A percentile compares a stretch with the other conserved stretches of the same genome.
Evolutionary conservation across 2,797 vertebrate genomes (phyloP).

Genomic region (Pangasius sanitwongsei): DNA sequence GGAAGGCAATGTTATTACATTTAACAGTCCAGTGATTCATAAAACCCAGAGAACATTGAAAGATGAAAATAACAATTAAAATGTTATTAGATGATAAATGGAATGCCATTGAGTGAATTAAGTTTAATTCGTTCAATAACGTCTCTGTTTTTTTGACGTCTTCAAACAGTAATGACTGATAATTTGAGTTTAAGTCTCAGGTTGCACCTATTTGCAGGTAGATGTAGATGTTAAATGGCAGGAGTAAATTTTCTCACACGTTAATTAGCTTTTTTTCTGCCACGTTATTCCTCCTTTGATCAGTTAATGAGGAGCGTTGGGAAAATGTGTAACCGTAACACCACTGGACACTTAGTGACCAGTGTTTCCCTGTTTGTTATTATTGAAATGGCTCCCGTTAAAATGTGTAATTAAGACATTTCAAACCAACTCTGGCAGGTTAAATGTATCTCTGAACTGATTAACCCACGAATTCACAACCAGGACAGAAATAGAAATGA

Average conservation of each 20-base stretch:
- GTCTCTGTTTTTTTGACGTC: background rate
- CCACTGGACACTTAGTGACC: constrained; percentile 29
- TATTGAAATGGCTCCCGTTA: constrained; percentile 19
- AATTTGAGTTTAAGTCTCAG: background rate
- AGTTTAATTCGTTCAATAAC: background rate
- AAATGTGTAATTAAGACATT: constrained; percentile 22
- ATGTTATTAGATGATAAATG: background rate
- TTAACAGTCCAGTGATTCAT: background rate
- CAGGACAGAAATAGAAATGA: constrained; percentile 35
- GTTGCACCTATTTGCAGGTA: constrained; percentile 7
- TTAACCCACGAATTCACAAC: constrained; percentile 19
- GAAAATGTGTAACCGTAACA: constrained; percentile 40
- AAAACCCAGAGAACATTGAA: background rate
- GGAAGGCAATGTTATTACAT: background rate
- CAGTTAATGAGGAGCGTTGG: constrained; percentile 29
- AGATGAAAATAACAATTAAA: background rate
- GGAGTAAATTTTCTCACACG: constrained; percentile 51
- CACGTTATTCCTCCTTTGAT: constrained; percentile 48
- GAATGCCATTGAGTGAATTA: background rate
- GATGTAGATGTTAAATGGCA: constrained; percentile 52
- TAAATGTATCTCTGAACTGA: constrained; percentile 27
- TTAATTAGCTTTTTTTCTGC: constrained; percentile 58
- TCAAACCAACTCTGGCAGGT: constrained; percentile 18
- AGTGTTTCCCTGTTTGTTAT: constrained; percentile 25
- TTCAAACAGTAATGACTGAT: constrained; percentile 12